Evolutionary conservation across 2,797 vertebrate species (phyloP), one percentile per base, ranked within the genome.

Genomic region (Dendrocincla tyrannina): DNA sequence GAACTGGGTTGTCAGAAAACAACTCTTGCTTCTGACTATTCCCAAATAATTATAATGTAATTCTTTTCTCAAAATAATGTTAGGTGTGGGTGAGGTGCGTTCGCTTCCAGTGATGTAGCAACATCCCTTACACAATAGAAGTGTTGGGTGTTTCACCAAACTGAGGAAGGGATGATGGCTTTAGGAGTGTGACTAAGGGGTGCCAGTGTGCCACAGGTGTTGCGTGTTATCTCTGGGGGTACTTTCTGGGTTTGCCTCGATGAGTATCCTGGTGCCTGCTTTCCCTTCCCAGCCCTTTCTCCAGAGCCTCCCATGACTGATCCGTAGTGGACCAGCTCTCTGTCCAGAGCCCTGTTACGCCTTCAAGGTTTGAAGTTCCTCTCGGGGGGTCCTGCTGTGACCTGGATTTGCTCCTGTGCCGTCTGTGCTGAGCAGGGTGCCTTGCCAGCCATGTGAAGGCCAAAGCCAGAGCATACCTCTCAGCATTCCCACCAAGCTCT

Each of bases 111-210:
- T 67, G 88, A 86, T 96, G 95, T 86, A 85, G 94, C 89, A 94
- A 96, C 79, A 94, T 22, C 59, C 88, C 88, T 96, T 96, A n/a
- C 95, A 89, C 95, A 95, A 94, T 44, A 88, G 85, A 75, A 69
- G 52, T 55, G 47, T 33, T 88, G 85, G 55, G 79, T 91, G 93
- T 96, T 95, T 91, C 89, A 76, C 63, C 74, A 72, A 84, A 58
- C 62, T 39, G 82, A 82, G 62, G 42, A 76, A 30, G 32, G 73
- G 52, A 55, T 69, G 73, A 77, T 0, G 8, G 88, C 56, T 8
- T 37, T n/a, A 69, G 73, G 50, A 86, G 73, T 18, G 81, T 91
- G 93, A 94, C 92, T 96, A 89, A 93, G 82, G 88, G 92, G 73
- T 0, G 0, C 91, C 83, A 47, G 55, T 42, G 76, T 93, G 70